Conservation (phyloP, 37 sponge, comb jelly and placozoan genomes). For the Tethya wilhelma region DNA sequence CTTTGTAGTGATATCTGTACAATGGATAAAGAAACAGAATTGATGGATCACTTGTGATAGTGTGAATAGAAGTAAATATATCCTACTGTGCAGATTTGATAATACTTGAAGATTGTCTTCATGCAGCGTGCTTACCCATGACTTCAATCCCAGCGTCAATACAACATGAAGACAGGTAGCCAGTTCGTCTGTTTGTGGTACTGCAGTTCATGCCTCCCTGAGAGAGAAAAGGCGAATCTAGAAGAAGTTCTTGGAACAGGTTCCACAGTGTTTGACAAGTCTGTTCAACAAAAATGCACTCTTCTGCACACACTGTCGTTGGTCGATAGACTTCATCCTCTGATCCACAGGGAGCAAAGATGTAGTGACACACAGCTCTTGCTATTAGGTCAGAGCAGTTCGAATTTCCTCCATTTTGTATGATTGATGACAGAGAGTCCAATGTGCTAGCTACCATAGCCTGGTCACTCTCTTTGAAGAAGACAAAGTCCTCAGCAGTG, state of each 20-base stretch:
- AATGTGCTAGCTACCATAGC: background rate
- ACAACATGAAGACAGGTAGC: constrained; percentile 12
- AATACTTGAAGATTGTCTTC: too few species aligned
- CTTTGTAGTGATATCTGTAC: background rate
- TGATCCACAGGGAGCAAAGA: constrained; percentile 24
- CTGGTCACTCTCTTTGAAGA: background rate
- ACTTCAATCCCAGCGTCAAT: background rate
- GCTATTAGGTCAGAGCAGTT: background rate
- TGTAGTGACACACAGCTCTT: constrained; percentile 14
- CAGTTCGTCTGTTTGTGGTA: background rate
- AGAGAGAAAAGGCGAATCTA: too few species aligned
- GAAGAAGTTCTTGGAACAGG: background rate
- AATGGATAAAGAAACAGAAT: background rate
- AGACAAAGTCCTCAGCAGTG: background rate
- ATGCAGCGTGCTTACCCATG: background rate
- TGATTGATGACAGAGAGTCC: background rate
- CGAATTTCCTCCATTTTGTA: background rate
- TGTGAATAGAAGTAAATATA: too few species aligned
- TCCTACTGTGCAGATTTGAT: too few species aligned
- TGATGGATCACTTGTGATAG: too few species aligned
- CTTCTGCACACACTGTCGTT: background rate
- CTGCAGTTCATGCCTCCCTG: constrained; percentile 1
- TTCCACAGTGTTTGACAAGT: constrained; percentile 4
- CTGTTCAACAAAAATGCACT: constrained; percentile 3
- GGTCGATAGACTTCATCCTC: constrained; percentile 6